Conservation (phyloP, 2,797 vertebrate species). For the Aphelocoma californica region DNA sequence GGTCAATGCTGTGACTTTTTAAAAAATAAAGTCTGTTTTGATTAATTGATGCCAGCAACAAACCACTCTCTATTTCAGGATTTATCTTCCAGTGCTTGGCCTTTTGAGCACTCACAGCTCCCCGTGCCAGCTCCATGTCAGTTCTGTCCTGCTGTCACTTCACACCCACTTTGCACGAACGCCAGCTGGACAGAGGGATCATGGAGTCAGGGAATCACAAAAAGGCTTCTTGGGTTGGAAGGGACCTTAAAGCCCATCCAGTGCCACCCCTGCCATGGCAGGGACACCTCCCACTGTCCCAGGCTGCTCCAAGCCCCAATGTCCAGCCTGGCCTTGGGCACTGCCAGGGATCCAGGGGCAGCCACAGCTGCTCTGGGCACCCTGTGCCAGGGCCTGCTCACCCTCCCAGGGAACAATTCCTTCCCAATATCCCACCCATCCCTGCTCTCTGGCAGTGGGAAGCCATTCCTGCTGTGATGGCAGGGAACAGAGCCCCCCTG, state of each 20-base stretch:
- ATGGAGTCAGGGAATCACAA: no score
- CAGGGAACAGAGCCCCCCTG: not conserved
- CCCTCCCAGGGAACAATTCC: not conserved
- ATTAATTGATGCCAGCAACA: not conserved
- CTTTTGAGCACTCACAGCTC: not conserved
- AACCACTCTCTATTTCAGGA: not conserved
- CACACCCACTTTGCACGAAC: not conserved
- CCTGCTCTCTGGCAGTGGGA: not conserved
- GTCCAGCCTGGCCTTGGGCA: not conserved
- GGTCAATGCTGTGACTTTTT: not conserved
- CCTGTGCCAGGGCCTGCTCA: not conserved
- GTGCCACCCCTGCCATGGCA: not conserved
- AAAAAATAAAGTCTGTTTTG: not conserved
- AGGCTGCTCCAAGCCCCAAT: not conserved
- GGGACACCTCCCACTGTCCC: not conserved
- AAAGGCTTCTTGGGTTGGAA: not conserved
- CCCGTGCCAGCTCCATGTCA: not conserved
- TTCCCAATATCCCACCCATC: not conserved
- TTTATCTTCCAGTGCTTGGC: not conserved
- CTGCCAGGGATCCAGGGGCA: not conserved
- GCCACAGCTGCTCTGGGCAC: not conserved
- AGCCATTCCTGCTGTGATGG: not conserved
- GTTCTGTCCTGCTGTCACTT: not conserved
- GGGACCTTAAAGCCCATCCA: not conserved
- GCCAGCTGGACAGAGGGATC: not conserved